Evolutionary conservation across 1,140 invertebrate genomes (phyloP).

Genomic region (Radopholus similis): DNA sequence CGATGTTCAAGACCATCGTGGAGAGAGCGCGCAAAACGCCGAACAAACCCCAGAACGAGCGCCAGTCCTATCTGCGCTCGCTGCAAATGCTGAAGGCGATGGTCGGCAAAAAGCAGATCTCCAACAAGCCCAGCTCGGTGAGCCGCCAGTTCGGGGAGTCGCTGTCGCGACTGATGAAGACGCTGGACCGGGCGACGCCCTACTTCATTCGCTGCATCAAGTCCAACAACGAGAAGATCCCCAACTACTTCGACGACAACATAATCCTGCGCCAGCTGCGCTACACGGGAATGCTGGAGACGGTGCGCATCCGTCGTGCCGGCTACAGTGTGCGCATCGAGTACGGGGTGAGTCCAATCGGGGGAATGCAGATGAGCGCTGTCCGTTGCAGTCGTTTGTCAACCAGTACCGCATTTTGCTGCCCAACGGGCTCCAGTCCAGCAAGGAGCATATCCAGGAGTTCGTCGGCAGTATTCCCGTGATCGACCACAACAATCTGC

Average conservation of each 20-base stretch:
- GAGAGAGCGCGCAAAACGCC: slow-evolving; percentile 45
- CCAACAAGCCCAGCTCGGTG: slow-evolving; percentile 80
- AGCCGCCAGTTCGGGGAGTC: slow-evolving; percentile 89
- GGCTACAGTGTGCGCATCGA: slow-evolving; percentile 88
- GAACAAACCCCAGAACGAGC: slow-evolving; percentile 41
- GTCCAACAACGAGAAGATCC: slow-evolving; percentile 83
- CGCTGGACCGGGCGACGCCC: slow-evolving; percentile 86
- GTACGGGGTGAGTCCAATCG: slow-evolving; percentile 70
- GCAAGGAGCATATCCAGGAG: slow-evolving; percentile 47
- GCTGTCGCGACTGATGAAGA: slow-evolving; percentile 83
- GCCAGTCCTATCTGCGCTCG: slow-evolving; percentile 24
- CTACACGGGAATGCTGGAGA: slow-evolving; percentile 94
- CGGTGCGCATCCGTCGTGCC: slow-evolving; percentile 85
- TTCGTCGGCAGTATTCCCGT: slow-evolving; percentile 63
- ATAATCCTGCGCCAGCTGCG: slow-evolving; percentile 79
- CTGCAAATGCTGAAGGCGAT: slow-evolving; percentile 67
- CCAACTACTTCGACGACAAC: slow-evolving; percentile 86
- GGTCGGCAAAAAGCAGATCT: slow-evolving; percentile 46
- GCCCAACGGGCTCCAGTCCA: slow-evolving; percentile 72
- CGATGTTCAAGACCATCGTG: slow-evolving; percentile 57
- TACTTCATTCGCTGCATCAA: slow-evolving; percentile 96
- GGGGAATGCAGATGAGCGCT: too few relatives aligned
- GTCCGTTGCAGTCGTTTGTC: slow-evolving; percentile 81
- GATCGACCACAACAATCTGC: slow-evolving; percentile 84
- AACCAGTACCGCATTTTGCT: slow-evolving; percentile 83